Conservation (phyloP, 2,888 invertebrate genomes). For the Pollenia amentaria region DNA sequence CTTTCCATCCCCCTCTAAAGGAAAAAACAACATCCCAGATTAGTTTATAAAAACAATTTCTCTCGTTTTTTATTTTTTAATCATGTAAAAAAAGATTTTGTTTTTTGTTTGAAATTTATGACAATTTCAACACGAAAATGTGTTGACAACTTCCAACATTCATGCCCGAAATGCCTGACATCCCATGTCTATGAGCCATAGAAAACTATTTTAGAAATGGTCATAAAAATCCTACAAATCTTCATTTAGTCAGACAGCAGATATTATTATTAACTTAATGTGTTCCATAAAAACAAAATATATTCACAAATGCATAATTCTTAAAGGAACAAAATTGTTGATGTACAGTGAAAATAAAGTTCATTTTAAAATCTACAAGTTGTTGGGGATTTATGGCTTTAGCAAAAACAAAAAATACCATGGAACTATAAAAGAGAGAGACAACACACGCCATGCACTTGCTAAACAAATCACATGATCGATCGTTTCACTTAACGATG, state of each 20-base stretch:
- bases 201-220: constrained; percentile 73
- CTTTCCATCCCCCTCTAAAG: background rate
- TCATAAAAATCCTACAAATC: constrained; percentile 73
- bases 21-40: background rate
- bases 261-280: constrained; percentile 72
- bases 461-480: constrained; percentile 66
- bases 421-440: background rate
- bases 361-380: constrained; percentile 42
- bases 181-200: constrained; percentile 60
- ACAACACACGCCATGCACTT: constrained; percentile 70
- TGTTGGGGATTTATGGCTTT: constrained; percentile 44
- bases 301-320: constrained; percentile 4
- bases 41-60: background rate
- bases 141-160: constrained; percentile 69
- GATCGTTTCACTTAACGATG: constrained; percentile 66
- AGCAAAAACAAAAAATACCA: background rate
- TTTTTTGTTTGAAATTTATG: constrained; percentile 71
- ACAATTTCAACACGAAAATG: constrained; percentile 71
- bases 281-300: constrained; percentile 27
- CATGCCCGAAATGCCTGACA: constrained; percentile 33
- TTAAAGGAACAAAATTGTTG: constrained; percentile 1
- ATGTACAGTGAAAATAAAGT: background rate
- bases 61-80: background rate
- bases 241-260: constrained; percentile 72
- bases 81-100: constrained; percentile 41